Evolutionary conservation across 2,113 vertebrate genomes (phyloP).

Genomic region (Apus apus): DNA sequence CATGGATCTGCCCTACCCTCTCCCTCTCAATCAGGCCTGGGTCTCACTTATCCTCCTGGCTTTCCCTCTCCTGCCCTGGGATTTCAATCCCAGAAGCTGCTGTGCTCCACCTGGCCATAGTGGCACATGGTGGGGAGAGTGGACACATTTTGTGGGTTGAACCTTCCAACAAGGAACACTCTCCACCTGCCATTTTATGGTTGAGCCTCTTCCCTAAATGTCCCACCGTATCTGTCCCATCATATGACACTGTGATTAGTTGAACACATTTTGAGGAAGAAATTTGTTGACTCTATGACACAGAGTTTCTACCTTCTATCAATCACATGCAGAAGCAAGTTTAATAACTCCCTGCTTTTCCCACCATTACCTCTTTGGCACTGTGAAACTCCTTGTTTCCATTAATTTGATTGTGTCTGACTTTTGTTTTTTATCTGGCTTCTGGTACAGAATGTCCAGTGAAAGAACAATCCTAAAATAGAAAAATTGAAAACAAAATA

Average conservation of each 20-base stretch:
- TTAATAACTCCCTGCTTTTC: neutral
- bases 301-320: neutral
- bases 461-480: conserved; percentile 42
- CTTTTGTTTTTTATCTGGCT: conserved; percentile 25
- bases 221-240: neutral
- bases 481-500: conserved; percentile 20
- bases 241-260: neutral
- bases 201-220: neutral
- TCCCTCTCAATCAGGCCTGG: neutral
- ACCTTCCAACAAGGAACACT: neutral
- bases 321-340: neutral
- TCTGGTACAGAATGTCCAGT: conserved; percentile 48
- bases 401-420: neutral
- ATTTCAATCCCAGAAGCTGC: neutral
- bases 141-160: neutral
- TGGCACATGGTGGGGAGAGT: neutral
- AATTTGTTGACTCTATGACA: neutral
- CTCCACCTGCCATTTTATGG: neutral
- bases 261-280: neutral
- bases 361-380: neutral
- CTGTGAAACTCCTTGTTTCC: neutral
- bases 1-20: neutral
- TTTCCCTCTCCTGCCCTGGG: neutral
- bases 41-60: neutral
- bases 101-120: neutral